Evolutionary conservation across 2,888 invertebrate genomes (phyloP).

Genomic region (Cybosia mesomella): DNA sequence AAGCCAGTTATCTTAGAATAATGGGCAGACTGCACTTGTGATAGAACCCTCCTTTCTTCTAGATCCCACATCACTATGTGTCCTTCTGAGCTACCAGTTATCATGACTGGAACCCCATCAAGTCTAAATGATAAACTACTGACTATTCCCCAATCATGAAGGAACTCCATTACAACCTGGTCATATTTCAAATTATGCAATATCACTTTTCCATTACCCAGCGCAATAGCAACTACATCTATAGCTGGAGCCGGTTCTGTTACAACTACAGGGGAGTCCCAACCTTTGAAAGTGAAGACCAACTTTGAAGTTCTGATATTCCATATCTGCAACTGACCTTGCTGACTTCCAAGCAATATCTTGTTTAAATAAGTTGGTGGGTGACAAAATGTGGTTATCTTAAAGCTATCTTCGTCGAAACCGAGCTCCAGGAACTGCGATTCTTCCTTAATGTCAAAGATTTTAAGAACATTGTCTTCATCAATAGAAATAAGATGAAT

Average conservation of each 20-base stretch:
- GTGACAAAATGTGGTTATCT: conserved; percentile 94
- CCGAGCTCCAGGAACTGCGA: conserved; percentile 89
- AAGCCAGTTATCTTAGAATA: conserved; percentile 91
- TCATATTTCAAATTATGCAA: conserved; percentile 96
- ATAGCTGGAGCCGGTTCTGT: conserved; percentile 96
- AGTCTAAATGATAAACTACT: conserved; percentile 94
- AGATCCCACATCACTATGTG: conserved; percentile 98
- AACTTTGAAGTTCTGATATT: conserved; percentile 93
- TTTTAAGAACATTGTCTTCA: conserved; percentile 90
- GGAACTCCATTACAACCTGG: conserved; percentile 93
- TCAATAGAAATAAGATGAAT: conserved; percentile 95
- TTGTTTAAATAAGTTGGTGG: conserved; percentile 98
- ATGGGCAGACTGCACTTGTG: conserved; percentile 94
- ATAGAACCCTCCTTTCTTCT: conserved; percentile 92
- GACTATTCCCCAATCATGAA: conserved; percentile 97
- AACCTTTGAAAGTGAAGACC: conserved; percentile 92
- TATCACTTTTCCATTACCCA: conserved; percentile 93
- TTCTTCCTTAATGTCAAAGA: conserved; percentile 95
- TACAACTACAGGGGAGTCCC: conserved; percentile 90
- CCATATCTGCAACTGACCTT: conserved; percentile 95
- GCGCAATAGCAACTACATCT: conserved; percentile 96
- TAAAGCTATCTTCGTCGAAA: conserved; percentile 90
- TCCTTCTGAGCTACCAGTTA: conserved; percentile 93
- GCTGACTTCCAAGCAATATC: conserved; percentile 94
- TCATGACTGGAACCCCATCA: conserved; percentile 95